Evolutionary conservation across 2,888 invertebrate genomes (phyloP).

Genomic region (Hemistola chrysoprasaria): DNA sequence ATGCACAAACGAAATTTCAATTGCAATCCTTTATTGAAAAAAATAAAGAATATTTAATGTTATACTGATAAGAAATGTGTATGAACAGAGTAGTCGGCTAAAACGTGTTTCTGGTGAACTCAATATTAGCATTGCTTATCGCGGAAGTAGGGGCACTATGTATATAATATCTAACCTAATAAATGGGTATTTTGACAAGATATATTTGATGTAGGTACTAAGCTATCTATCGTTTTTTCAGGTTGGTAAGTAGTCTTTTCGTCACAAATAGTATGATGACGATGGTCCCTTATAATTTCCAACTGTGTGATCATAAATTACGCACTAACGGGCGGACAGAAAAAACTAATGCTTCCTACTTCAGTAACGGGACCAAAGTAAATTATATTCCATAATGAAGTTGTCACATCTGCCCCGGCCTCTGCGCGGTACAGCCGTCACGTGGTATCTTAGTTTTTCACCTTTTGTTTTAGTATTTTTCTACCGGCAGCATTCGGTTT

Average conservation of each 20-base stretch:
- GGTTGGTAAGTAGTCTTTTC: constrained; percentile 10
- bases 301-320: constrained; percentile 70
- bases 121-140: too few relatives aligned
- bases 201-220: too few relatives aligned
- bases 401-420: constrained; percentile 71
- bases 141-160: too few relatives aligned
- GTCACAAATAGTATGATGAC: constrained; percentile 36
- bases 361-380: constrained; percentile 75
- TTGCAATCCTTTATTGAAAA: constrained; percentile 2
- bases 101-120: constrained; percentile 3
- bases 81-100: too few relatives aligned
- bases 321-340: constrained; percentile 59
- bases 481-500: constrained; percentile 33
- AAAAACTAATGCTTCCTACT: constrained; percentile 73
- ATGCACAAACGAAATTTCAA: neutral
- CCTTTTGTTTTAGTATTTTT: constrained; percentile 32
- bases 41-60: neutral
- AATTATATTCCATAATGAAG: constrained; percentile 73
- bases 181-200: too few relatives aligned
- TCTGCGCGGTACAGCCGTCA: constrained; percentile 35
- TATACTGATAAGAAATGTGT: too few relatives aligned
- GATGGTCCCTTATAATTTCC: constrained; percentile 50
- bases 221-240: too few relatives aligned
- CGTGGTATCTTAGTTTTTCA: constrained; percentile 38
- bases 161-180: too few relatives aligned